Base-by-base conservation (phyloP, 2,113 vertebrate species). In the Actinemys pallida region DNA sequence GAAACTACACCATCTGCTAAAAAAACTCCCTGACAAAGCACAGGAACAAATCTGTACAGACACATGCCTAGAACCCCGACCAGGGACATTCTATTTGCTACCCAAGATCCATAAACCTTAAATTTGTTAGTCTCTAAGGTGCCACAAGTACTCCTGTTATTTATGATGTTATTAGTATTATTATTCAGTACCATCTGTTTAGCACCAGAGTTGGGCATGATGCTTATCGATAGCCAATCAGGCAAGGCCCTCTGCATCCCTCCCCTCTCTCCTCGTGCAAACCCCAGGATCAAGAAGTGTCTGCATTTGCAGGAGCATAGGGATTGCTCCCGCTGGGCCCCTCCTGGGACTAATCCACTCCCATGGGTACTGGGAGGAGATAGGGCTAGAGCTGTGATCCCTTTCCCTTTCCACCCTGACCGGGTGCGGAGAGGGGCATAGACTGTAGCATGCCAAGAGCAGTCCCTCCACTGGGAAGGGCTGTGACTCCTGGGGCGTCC, bases 191-290 rank as follows among this genome's bases (percentile, higher is more conserved):
- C 24, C 22, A 24, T 42, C 10, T 76, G 42, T 14, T 76, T 45
- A 47, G 42, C 42, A 1, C 80, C 10, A 81, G 47, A n/a, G 87
- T 1, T 22, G 12, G 52, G 62, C 57, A 31, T 0, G 0, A 16
- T 27, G 54, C 1, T 81, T 39, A 80, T 50, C 80, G 76, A 49
- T 42, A 14, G 90, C 31, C 13, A 84, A 86, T 87, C 0, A 75
- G 92, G 25, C 8, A 3, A 27, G 81, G 39, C 53, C 8, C 42
- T 27, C 39, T 17, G 81, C 39, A 24, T 27, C 75, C 24, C 5
- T 27, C 12, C 29, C 27, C 4, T 25, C 39, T 57, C 13, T 13
- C 20, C 25, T 47, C 7, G 4, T 47, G 13, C 75, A 7, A 14
- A 25, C 42, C 42, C 42, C 42, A 14, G 25, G 75, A 29, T 16